phyloP scores from a whole-genome alignment of 2,113 vertebrate genomes.

The Ciconia maguari region DNA sequence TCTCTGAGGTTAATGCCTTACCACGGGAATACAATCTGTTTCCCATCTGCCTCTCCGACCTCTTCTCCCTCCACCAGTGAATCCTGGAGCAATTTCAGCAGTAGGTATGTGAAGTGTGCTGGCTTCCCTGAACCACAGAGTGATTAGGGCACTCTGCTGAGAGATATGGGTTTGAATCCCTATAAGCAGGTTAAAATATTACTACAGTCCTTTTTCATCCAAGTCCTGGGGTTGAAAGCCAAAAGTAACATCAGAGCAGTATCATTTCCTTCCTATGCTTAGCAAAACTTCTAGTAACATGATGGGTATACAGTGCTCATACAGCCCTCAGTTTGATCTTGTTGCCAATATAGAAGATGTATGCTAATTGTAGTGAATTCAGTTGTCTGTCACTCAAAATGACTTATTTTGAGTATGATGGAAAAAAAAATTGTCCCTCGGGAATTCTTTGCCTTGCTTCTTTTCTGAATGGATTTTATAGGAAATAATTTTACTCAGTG shows the following conservation, averaged over 20 bases:
- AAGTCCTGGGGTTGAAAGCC: background rate
- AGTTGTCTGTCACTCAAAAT: background rate
- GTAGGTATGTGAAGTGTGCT: constrained; percentile 28
- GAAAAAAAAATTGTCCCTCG: background rate
- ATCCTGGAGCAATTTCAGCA: constrained; percentile 28
- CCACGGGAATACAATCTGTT: constrained; percentile 43
- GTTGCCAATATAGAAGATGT: background rate
- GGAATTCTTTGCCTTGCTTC: background rate
- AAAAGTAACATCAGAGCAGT: constrained; percentile 46
- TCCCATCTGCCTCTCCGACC: constrained; percentile 18
- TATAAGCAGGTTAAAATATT: constrained; percentile 49
- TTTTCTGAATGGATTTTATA: background rate
- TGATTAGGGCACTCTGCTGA: constrained; percentile 4
- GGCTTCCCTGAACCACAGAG: constrained; percentile 14
- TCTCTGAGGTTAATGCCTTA: constrained; percentile 37
- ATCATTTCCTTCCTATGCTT: constrained; percentile 19
- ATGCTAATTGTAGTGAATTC: background rate
- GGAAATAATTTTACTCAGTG: background rate
- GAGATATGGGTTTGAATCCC: background rate
- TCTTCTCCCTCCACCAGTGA: background rate
- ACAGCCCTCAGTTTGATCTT: background rate
- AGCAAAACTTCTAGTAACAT: background rate
- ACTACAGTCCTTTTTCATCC: constrained; percentile 19
- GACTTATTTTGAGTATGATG: background rate
- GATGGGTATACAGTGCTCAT: background rate